Conservation (phyloP, 2,797 vertebrate species). For the Xyrichtys novacula region DNA sequence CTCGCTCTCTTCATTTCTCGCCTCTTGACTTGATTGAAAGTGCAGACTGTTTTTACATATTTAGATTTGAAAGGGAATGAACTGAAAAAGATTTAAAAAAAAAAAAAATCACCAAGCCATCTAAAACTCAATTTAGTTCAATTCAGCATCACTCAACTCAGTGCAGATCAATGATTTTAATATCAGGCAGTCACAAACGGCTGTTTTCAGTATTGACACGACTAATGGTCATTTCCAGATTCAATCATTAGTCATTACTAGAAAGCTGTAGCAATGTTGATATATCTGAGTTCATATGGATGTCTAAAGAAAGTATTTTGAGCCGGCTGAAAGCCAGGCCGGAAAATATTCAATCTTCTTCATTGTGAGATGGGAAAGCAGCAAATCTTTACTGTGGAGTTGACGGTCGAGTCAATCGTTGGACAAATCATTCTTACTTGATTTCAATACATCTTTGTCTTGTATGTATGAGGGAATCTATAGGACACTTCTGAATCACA, state of each 20-base stretch:
- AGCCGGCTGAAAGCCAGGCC: neutral
- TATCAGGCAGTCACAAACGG: neutral
- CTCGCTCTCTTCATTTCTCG: neutral
- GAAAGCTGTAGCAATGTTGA: neutral
- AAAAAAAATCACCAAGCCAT: no score
- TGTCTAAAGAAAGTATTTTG: neutral
- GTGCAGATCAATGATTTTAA: neutral
- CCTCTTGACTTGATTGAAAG: neutral
- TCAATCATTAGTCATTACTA: neutral
- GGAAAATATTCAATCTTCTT: neutral
- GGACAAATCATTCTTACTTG: neutral
- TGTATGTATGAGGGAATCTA: neutral
- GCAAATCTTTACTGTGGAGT: neutral
- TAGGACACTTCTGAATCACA: neutral
- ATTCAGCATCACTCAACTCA: neutral
- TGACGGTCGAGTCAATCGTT: neutral
- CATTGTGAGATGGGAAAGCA: neutral
- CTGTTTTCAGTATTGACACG: neutral
- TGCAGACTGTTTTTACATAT: neutral
- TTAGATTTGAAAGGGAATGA: neutral
- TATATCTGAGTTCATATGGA: neutral
- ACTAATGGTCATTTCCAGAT: neutral
- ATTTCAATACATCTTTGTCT: neutral
- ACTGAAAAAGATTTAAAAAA: neutral
- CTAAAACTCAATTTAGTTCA: neutral